Conservation (phyloP, 2,113 vertebrate species). For the Leptodactylus fuscus region DNA sequence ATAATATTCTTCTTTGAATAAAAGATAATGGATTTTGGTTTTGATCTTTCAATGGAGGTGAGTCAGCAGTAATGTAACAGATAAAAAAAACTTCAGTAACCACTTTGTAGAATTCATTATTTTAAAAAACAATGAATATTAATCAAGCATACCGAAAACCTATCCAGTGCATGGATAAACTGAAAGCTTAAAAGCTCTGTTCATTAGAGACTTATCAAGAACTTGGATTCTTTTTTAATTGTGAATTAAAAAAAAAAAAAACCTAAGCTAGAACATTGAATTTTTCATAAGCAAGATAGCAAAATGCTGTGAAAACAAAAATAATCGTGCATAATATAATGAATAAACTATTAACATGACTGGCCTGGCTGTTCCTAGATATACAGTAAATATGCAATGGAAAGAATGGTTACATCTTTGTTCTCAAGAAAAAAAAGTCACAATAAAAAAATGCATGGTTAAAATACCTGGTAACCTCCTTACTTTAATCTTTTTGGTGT, state of each 20-base stretch:
- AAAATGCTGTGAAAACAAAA: not conserved
- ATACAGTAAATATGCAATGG: too few species aligned
- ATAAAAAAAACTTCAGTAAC: not conserved
- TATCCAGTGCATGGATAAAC: not conserved
- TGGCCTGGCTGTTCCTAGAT: too few species aligned
- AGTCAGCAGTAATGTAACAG: not conserved
- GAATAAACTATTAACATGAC: too few species aligned
- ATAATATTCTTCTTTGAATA: not conserved
- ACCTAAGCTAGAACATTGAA: not conserved
- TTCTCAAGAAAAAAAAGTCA: too few species aligned
- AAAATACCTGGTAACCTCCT: too few species aligned
- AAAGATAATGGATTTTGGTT: conserved; percentile 8
- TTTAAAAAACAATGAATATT: conserved; percentile 28
- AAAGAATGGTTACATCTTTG: too few species aligned
- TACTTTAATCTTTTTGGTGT: too few species aligned
- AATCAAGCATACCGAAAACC: not conserved
- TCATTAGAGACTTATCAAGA: not conserved
- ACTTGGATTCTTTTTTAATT: not conserved
- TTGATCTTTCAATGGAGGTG: not conserved
- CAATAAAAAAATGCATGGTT: too few species aligned
- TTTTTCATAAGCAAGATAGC: not conserved
- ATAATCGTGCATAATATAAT: not conserved
- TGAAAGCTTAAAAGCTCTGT: not conserved
- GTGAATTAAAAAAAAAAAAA: not conserved
- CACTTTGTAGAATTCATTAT: conserved; percentile 17